Evolutionary conservation across 2,113 vertebrate genomes (phyloP), one percentile per base, ranked within the genome.

Genomic region (Carassius gibelio): DNA sequence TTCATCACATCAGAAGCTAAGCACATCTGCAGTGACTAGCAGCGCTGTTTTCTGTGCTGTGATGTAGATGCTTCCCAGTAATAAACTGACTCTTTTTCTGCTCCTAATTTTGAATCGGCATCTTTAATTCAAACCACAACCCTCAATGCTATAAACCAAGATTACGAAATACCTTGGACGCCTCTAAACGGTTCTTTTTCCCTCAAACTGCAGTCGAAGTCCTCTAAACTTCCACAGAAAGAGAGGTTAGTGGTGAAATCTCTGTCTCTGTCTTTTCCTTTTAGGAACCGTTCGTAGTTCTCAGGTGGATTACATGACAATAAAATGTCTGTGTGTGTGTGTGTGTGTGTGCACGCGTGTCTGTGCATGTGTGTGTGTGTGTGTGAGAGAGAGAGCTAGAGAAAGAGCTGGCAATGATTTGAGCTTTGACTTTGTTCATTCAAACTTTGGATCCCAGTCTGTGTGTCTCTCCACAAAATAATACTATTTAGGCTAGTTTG

Each of bases 91-190:
- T 79, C 6, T 34, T 36, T 13, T 77, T 57, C 48, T 57, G 50
- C 34, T 78, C 19, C 10, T 30, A 61, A 14, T 61, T 61, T 78
- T 8, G 55, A 78, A n/a, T n/a, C 52, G 17, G 50, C 17, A n/a
- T 59, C 0, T 77, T 78, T 79, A 79, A 79, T 79, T 79, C 19
- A 62, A 62, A 79, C 55, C 55, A 62, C 76, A 61, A 42, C 76
- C 21, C 76, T 62, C 76, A 79, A 38, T 15, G 11, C 11, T 42
- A 78, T 21, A 62, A 61, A 62, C 34, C 55, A 6, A 79, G n/a
- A 79, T 79, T 23, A 8, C 7, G 4, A 52, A 55, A 76, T 50
- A 19, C 8, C 38, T 77, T 77, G 75, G 75, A 77, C 2, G 26
- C 9, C 30, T 59, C 30, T n/a, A 38, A 36, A 55, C 59, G 59